Base-by-base conservation (phyloP, 2,797 vertebrate species). In the Chaenodraco wilsoni region DNA sequence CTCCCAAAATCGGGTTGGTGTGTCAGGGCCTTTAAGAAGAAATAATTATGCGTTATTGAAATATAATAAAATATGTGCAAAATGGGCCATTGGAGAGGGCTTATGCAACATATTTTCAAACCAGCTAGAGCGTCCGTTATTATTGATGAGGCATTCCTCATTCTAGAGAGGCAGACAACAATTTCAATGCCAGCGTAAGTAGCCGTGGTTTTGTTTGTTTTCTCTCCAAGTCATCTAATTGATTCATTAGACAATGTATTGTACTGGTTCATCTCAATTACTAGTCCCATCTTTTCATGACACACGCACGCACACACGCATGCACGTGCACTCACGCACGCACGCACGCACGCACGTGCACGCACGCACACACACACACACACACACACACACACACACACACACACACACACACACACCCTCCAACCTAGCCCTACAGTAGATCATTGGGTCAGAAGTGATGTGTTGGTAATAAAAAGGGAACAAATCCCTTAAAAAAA, bases 81-180 rank as follows among this genome's bases (percentile, higher is more conserved):
- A 84, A 75, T 50, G 74, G 70, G 59, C 48, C 79, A 48, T 70
- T 10, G 44, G 75, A 81, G 74, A 81, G 33, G 27, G 9, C 44
- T 84, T 81, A 70, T 8, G 48, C 57, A 86, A 84, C 62, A 16
- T 76, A 65, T 76, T 77, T 85, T 79, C 58, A 61, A 75, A 58
- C 16, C 51, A 72, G 72, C 73, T 69, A 57, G 2, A 65, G 59
- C 58, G 73, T 78, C 67, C 83, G 79, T 69, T 64, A 21, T 54
- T 65, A 64, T 16, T 65, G 64, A 76, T 71, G 44, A 51, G 23
- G 44, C 40, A 62, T 65, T 19, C 15, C 11, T 74, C 31, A 55
- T 72, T 74, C 57, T 40, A 57, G 54, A 48, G 54, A 76, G 49
- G 27, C 19, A 52, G 37, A 9, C 3, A 54, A 63, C 46, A 3